Percentiles rank a stretch among this genome's conserved stretches.
These are phyloP conservation scores for Lagodon rhomboides DNA, from an alignment of 2,797 vertebrate species.

Conservation along the genomic window DNA sequence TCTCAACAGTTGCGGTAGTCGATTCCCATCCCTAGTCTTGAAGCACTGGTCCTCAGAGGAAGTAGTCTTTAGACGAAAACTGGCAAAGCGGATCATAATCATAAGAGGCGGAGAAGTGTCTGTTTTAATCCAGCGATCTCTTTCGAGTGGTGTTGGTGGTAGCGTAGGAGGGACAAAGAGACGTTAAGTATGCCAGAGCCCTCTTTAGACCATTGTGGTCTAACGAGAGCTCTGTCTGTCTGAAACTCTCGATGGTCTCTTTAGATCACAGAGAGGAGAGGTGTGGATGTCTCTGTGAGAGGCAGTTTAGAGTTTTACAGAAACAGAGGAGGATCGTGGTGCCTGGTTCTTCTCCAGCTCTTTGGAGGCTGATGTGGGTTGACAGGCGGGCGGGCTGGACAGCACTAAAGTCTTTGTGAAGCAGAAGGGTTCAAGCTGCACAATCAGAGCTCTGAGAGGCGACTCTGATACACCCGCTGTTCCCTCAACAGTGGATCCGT, in stretches of 20 bases:
- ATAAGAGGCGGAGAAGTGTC: neutral
- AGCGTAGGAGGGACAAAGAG: slow-evolving; percentile 20
- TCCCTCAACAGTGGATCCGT: slow-evolving; percentile 6
- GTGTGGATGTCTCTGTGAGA: slow-evolving; percentile 68
- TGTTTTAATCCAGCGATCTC: slow-evolving; percentile 24
- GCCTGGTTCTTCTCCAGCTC: slow-evolving; percentile 78
- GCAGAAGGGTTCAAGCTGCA: slow-evolving; percentile 21
- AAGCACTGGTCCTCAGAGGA: slow-evolving; percentile 50
- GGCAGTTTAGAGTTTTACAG: slow-evolving; percentile 40
- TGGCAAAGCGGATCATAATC: slow-evolving; percentile 20
- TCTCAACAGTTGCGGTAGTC: too few species aligned
- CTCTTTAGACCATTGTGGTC: slow-evolving; percentile 40
- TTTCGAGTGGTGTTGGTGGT: slow-evolving; percentile 31
- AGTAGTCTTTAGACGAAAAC: slow-evolving; percentile 32
- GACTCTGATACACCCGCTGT: slow-evolving; percentile 4
- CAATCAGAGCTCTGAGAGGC: slow-evolving; percentile 1
- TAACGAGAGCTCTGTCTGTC: slow-evolving; percentile 43
- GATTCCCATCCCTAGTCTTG: neutral
- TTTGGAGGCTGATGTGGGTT: slow-evolving; percentile 65
- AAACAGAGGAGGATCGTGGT: slow-evolving; percentile 68
- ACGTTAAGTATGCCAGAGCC: slow-evolving; percentile 39
- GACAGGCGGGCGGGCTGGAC: slow-evolving; percentile 73
- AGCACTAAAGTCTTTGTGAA: slow-evolving; percentile 47
- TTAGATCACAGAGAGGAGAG: slow-evolving; percentile 60
- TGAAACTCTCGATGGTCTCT: slow-evolving; percentile 47